Evolutionary conservation across 2,888 invertebrate genomes (phyloP).

Genomic region (Cryptophagus acutangulus): DNA sequence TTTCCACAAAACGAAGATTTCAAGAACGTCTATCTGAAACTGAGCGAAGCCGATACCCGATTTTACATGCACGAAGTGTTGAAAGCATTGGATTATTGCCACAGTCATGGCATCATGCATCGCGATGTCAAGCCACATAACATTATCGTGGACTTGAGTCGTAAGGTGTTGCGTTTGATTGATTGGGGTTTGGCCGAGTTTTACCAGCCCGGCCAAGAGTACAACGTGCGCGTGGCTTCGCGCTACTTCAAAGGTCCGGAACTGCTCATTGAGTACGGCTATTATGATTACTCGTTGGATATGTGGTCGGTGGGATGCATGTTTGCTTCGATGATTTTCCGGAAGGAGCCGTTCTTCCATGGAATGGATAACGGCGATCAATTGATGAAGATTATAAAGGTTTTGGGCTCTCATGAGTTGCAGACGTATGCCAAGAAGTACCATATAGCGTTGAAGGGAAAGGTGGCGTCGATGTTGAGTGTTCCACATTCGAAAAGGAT

Average conservation of each 20-base stretch:
- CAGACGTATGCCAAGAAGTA: slow-evolving; percentile 42
- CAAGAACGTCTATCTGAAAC: slow-evolving; percentile 42
- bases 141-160: slow-evolving; percentile 42
- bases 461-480: slow-evolving; percentile 32
- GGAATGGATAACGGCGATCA: slow-evolving; percentile 45
- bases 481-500: slow-evolving; percentile 40
- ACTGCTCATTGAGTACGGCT: slow-evolving; percentile 43
- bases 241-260: slow-evolving; percentile 47
- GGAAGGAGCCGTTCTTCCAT: slow-evolving; percentile 46
- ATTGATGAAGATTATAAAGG: slow-evolving; percentile 42
- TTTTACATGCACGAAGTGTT: slow-evolving; percentile 49
- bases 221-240: slow-evolving; percentile 46
- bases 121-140: slow-evolving; percentile 47
- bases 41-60: slow-evolving; percentile 42
- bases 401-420: slow-evolving; percentile 41
- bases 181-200: slow-evolving; percentile 48
- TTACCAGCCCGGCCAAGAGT: slow-evolving; percentile 45
- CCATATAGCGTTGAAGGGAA: slow-evolving; percentile 38
- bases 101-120: slow-evolving; percentile 47
- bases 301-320: slow-evolving; percentile 47
- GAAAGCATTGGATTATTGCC: slow-evolving; percentile 46
- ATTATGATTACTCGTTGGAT: slow-evolving; percentile 46
- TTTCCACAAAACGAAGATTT: slow-evolving; percentile 43
- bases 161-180: slow-evolving; percentile 39
- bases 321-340: slow-evolving; percentile 46